A percentile compares a stretch with the other conserved stretches of the same genome.
Conservation (phyloP, 2,113 vertebrate genomes). For the Muntiacus muntjak region DNA sequence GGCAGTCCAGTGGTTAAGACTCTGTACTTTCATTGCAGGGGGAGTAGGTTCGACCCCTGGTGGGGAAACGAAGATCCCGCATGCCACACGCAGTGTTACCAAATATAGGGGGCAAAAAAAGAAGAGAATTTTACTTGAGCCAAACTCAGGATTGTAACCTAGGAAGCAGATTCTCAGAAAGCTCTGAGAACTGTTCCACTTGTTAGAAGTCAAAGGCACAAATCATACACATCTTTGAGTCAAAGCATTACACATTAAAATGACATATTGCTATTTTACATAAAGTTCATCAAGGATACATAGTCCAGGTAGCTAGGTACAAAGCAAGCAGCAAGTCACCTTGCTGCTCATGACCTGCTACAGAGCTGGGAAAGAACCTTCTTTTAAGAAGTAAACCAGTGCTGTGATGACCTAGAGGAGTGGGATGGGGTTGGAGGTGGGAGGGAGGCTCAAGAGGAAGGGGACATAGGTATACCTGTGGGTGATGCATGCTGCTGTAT, state of each 20-base stretch:
- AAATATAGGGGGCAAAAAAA: not conserved
- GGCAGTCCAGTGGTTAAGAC: not conserved
- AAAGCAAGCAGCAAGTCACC: not conserved
- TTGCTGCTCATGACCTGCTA: not conserved
- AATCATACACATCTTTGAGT: not conserved
- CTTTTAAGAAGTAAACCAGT: not conserved
- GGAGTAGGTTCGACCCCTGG: not conserved
- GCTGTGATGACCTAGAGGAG: not conserved
- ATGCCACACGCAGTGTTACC: not conserved
- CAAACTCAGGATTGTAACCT: not conserved
- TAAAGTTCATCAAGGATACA: not conserved
- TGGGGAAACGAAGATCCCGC: not conserved
- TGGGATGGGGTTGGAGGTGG: not conserved
- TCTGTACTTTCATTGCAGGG: not conserved
- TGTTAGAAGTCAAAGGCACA: not conserved
- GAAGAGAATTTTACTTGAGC: not conserved
- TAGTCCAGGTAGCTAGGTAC: not conserved
- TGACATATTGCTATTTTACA: not conserved
- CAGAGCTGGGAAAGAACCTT: not conserved
- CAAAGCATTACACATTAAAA: not conserved
- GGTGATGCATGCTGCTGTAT: not conserved
- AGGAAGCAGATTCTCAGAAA: not conserved
- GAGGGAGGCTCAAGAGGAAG: not conserved
- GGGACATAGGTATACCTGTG: not conserved
- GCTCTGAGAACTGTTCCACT: not conserved